Conservation (phyloP, 2,113 vertebrate genomes). For the Seriola quinqueradiata region DNA sequence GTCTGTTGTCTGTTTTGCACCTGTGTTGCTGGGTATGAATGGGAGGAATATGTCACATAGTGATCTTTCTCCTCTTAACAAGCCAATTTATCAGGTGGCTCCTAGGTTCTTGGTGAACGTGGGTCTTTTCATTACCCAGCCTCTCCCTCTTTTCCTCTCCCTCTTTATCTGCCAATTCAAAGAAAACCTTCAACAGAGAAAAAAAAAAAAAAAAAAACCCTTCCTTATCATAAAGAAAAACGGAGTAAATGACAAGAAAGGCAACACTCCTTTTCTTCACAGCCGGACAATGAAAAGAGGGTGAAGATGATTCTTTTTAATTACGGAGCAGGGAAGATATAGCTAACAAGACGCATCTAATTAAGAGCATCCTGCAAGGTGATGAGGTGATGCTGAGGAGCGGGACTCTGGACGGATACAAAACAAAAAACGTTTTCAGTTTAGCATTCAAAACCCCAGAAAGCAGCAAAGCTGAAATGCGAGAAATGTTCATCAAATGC, state of each 20-base stretch:
- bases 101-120: constrained; percentile 66
- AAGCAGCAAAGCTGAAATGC: constrained; percentile 72
- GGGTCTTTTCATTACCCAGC: constrained; percentile 73
- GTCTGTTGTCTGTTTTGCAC: constrained; percentile 65
- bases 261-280: constrained; percentile 83
- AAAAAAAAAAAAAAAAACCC: constrained; percentile 71
- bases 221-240: constrained; percentile 53
- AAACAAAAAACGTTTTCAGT: constrained; percentile 60
- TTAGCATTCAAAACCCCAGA: constrained; percentile 48
- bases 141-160: constrained; percentile 78
- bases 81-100: constrained; percentile 80
- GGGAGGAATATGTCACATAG: constrained; percentile 68
- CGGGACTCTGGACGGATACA: not conserved
- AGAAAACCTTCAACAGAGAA: constrained; percentile 90
- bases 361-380: constrained; percentile 81
- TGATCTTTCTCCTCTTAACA: constrained; percentile 77
- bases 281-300: constrained; percentile 84
- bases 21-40: constrained; percentile 72
- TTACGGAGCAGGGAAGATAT: constrained; percentile 82
- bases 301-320: constrained; percentile 88
- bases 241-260: constrained; percentile 57
- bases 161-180: constrained; percentile 90
- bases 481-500: constrained; percentile 84
- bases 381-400: constrained; percentile 44
- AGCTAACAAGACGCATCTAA: constrained; percentile 81